A percentile compares a stretch with the other conserved stretches of the same genome.
phyloP scores from a whole-genome alignment of 2,113 vertebrate species.

The Indicator maculatus region DNA sequence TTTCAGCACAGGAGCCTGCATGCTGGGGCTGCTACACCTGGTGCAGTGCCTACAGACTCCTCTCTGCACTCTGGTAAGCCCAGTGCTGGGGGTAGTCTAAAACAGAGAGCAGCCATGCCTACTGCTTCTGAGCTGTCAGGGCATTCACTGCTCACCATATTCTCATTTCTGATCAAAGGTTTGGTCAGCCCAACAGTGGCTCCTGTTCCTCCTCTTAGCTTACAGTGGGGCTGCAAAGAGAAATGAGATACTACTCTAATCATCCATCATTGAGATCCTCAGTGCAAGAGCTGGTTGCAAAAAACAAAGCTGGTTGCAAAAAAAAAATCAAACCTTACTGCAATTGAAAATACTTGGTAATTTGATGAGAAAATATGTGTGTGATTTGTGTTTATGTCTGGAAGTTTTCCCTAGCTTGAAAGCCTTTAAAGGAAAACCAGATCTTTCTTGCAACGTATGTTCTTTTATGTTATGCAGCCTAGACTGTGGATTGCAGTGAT shows the following conservation, averaged over 20 bases:
- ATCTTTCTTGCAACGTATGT: constrained; percentile 35
- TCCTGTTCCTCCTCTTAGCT: neutral
- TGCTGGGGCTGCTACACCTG: neutral
- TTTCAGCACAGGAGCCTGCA: neutral
- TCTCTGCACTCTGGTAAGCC: neutral
- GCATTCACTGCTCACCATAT: rapidly evolving
- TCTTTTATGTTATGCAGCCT: constrained; percentile 66
- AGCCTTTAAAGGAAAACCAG: constrained; percentile 54
- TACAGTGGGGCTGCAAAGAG: neutral
- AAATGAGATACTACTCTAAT: neutral
- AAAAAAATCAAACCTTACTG: neutral
- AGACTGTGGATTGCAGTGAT: constrained; percentile 35
- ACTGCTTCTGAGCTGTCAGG: neutral
- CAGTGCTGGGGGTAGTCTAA: neutral
- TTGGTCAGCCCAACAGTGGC: neutral
- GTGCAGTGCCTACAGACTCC: neutral
- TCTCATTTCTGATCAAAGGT: neutral
- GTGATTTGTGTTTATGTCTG: constrained; percentile 59
- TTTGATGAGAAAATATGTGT: neutral
- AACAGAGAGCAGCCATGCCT: neutral
- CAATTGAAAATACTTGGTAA: neutral
- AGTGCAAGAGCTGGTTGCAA: neutral
- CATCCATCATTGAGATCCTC: neutral
- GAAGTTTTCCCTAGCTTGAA: constrained; percentile 31
- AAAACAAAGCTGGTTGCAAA: neutral